Evolutionary conservation across 2,113 vertebrate genomes (phyloP).

Genomic region (Dicaeum eximium): DNA sequence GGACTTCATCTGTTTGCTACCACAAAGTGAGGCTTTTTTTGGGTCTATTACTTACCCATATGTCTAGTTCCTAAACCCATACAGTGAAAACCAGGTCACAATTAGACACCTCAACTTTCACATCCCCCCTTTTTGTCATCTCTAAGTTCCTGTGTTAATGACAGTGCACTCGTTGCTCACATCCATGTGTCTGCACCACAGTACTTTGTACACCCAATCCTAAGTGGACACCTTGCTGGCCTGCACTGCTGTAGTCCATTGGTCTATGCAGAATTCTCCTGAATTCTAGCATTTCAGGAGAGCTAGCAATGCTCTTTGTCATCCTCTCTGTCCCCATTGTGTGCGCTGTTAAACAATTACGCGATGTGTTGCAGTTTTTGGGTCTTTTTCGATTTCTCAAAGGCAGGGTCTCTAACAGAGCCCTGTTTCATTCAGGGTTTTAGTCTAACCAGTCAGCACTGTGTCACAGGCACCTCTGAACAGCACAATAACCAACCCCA

Average conservation of each 20-base stretch:
- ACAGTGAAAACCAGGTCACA: neutral
- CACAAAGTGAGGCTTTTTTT: neutral
- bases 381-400: neutral
- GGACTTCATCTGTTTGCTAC: neutral
- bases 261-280: neutral
- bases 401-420: conserved; percentile 20
- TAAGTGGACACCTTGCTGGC: fast-evolving
- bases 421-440: conserved; percentile 19
- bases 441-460: conserved; percentile 26
- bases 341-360: neutral
- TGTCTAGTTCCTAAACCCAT: neutral
- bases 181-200: neutral
- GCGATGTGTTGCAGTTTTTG: neutral
- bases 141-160: neutral
- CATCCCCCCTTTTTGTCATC: neutral
- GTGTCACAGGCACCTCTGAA: conserved; percentile 47
- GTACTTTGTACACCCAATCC: fast-evolving
- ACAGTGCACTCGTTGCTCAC: neutral
- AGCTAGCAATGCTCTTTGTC: neutral
- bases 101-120: neutral
- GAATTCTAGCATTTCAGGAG: neutral
- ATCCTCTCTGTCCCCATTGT: neutral
- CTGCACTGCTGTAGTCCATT: fast-evolving
- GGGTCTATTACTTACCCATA: neutral
- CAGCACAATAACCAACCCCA: conserved; percentile 55